Base-by-base conservation (phyloP, 2,888 invertebrate genomes). In the Zygogramma bicolorata region DNA sequence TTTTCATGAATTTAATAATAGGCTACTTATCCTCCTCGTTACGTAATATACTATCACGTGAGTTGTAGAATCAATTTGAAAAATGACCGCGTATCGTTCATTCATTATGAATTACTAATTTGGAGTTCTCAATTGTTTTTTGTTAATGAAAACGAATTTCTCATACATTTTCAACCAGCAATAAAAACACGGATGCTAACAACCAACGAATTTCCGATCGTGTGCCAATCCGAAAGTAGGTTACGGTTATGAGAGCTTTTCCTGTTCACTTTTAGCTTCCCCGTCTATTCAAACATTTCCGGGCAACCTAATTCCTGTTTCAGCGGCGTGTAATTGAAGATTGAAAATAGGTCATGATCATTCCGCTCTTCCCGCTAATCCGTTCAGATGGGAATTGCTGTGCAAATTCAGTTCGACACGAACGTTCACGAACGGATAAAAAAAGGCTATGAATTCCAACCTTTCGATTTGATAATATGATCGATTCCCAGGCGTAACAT, bases 261-360 rank as follows among this genome's bases (percentile, higher is more conserved):
- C 75, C 77, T 73, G 72, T 70, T 75, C 76, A 71, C 75, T 75
- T 74, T 68, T 70, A 69, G 75, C 73, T 73, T 71, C 74, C 74
- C 74, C 74, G 65, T 72, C 71, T 63, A 68, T 75, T 69, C 69
- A 71, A 60, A 71, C 80, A 80, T 79, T 81, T 80, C 81, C 81
- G 81, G 81, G 80, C 82, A 81, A 79, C 81, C 78, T 75, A 46
- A 79, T 80, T 81, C 79, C 81, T 79, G 77, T 80, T 81, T 76
- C 79, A 79, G 80, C 78, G 78, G 79, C 75, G 76, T 74, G 78
- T 81, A 82, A 83, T 82, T 82, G 82, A 81, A 80, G 81, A 82
- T 82, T 80, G 81, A 81, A 83, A 81, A 80, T 82, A 80, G 81
- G 81, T 76, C 81, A 78, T 75, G 71, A 77, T 73, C 75, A 75